phyloP scores from a whole-genome alignment of 2,113 vertebrate species.

The Anser brachyrhynchus region DNA sequence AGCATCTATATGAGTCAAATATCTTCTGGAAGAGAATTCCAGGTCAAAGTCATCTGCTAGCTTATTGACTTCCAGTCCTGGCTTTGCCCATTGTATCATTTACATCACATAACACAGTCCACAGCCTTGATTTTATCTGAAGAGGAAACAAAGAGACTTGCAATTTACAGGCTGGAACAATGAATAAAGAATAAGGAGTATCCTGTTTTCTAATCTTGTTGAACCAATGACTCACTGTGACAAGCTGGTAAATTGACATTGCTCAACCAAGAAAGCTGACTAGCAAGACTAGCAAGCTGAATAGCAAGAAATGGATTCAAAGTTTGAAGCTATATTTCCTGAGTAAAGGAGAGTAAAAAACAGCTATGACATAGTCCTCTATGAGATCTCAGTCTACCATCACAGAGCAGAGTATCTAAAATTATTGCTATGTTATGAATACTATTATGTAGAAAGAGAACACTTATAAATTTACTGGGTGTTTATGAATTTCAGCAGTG shows the following conservation, averaged over 20 bases:
- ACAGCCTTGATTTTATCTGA: neutral
- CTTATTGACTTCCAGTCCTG: neutral
- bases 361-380: neutral
- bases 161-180: neutral
- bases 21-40: neutral
- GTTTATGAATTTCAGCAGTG: neutral
- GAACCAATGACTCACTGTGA: neutral
- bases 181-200: neutral
- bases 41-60: neutral
- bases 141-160: neutral
- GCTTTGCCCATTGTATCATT: neutral
- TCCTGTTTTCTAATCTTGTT: neutral
- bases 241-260: neutral
- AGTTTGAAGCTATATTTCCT: neutral
- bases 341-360: neutral
- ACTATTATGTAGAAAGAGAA: neutral
- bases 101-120: neutral
- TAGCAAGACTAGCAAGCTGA: neutral
- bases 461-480: neutral
- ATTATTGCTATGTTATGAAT: neutral
- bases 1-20: neutral
- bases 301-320: neutral
- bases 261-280: neutral
- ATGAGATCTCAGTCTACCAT: neutral
- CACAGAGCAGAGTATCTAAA: neutral